phyloP scores from a whole-genome alignment of 2,888 invertebrate genomes.

The Caenorhabditis sp. region DNA sequence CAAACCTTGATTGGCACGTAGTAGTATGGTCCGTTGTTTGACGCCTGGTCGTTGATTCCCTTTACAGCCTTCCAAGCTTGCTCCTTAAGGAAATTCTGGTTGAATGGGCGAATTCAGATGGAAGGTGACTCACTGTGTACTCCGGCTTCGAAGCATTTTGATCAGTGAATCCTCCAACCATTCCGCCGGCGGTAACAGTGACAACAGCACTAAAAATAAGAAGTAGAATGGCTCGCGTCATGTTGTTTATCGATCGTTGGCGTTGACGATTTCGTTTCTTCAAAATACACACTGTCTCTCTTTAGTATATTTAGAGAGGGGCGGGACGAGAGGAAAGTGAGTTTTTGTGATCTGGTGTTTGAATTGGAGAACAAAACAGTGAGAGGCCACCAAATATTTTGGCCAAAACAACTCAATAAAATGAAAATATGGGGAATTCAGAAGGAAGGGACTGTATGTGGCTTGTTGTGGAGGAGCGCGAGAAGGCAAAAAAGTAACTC shows the following conservation, averaged over 20 bases:
- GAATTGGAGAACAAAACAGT: conserved; percentile 12
- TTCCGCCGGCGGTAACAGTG: conserved; percentile 32
- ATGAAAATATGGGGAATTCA: too few relatives aligned
- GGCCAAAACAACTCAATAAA: conserved; percentile 21
- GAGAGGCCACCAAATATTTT: conserved; percentile 30
- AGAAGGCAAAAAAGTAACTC: too few relatives aligned
- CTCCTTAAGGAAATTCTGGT: conserved; percentile 45
- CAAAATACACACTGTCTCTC: conserved; percentile 38
- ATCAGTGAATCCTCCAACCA: conserved; percentile 60
- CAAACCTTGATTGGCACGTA: conserved; percentile 66
- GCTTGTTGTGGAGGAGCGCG: too few relatives aligned
- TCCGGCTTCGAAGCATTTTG: conserved; percentile 65
- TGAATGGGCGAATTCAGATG: neutral
- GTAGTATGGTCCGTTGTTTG: conserved; percentile 68
- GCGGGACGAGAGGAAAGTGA: conserved; percentile 13
- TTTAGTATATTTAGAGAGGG: conserved; percentile 23
- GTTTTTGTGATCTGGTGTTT: conserved; percentile 9
- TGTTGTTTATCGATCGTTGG: conserved; percentile 51
- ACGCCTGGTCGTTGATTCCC: conserved; percentile 63
- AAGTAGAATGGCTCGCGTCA: conserved; percentile 40
- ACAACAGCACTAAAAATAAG: conserved; percentile 25
- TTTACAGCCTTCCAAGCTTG: conserved; percentile 62
- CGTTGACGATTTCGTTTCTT: conserved; percentile 23
- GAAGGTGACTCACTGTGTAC: conserved; percentile 57
- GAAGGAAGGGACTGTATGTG: too few relatives aligned